A percentile compares a stretch with the other conserved stretches of the same genome.
These are phyloP conservation scores for Scolanthus callimorphus DNA, from an alignment of 92 coral and sea anemone species.

Conservation along the genomic window DNA sequence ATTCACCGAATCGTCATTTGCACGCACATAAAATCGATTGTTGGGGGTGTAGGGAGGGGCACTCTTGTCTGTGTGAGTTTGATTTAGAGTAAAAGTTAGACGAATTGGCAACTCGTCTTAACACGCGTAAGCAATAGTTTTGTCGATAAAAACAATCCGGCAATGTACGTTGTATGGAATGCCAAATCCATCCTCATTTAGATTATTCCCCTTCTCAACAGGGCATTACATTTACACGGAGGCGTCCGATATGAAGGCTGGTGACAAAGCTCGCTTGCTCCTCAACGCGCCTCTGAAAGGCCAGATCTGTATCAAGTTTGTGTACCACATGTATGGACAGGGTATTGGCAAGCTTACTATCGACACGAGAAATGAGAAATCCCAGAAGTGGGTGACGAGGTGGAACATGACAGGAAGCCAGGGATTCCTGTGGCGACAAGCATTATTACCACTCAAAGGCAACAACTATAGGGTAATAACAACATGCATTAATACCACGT, in stretches of 20 bases:
- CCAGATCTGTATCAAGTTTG: constrained; percentile 20
- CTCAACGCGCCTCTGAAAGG: constrained; percentile 17
- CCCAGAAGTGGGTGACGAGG: constrained; percentile 17
- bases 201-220: no score
- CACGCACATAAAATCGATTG: no score
- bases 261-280: constrained; percentile 30
- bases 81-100: no score
- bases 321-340: constrained; percentile 41
- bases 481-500: no score
- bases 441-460: constrained; percentile 7
- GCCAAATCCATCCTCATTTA: no score
- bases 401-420: constrained; percentile 37
- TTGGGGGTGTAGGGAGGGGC: no score
- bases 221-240: constrained; percentile 33
- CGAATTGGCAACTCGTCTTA: no score
- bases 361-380: constrained; percentile 5
- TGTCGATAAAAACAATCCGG: no score
- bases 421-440: constrained; percentile 19
- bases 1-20: no score
- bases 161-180: no score
- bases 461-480: constrained; percentile 24
- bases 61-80: no score
- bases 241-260: constrained; percentile 21
- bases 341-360: constrained; percentile 42
- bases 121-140: no score